Conservation (phyloP, 2,797 vertebrate genomes). For the Nyctibius grandis region DNA sequence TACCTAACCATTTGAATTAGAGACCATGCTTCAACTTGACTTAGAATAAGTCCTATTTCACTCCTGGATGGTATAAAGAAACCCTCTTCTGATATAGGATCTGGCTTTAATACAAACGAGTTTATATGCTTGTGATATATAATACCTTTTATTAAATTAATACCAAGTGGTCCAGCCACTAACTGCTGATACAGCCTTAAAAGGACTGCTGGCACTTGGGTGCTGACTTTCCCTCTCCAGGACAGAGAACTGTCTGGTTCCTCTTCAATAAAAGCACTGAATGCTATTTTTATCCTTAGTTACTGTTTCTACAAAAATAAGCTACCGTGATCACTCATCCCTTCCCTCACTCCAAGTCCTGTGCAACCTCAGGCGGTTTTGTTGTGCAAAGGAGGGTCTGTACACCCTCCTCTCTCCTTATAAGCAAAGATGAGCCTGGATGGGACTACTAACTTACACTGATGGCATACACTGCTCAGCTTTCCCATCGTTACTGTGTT, state of each 20-base stretch:
- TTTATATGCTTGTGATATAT: neutral
- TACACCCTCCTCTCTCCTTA: neutral
- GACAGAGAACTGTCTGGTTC: neutral
- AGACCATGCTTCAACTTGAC: neutral
- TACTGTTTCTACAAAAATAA: neutral
- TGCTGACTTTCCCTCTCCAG: neutral
- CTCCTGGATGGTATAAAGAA: neutral
- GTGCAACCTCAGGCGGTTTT: fast-evolving
- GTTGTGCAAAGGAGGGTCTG: neutral
- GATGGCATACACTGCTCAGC: neutral
- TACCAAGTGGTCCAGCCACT: neutral
- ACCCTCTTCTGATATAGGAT: neutral
- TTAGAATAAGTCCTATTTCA: neutral
- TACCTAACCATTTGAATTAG: neutral
- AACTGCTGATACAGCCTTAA: neutral
- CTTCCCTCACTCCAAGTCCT: neutral
- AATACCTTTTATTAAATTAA: neutral
- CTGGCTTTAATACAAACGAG: neutral
- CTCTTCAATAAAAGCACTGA: neutral
- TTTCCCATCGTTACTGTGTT: neutral
- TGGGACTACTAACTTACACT: neutral
- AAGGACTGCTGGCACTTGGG: neutral
- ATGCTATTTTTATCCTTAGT: neutral
- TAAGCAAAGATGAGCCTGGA: neutral
- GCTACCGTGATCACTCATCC: neutral